Conservation (phyloP, 2,113 vertebrate species). For the Crypturellus undulatus region DNA sequence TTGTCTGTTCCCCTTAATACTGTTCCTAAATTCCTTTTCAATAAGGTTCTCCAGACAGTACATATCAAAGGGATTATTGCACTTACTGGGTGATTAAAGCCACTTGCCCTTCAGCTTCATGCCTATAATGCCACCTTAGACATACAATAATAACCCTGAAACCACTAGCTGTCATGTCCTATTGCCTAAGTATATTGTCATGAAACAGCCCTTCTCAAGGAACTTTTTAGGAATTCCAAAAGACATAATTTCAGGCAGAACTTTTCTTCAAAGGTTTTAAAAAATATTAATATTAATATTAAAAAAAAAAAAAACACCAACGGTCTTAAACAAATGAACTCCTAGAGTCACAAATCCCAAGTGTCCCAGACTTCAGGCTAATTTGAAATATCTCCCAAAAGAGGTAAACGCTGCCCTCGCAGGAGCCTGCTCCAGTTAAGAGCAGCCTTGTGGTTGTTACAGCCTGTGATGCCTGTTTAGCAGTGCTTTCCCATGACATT, state of each 20-base stretch:
- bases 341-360: background rate
- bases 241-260: background rate
- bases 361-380: background rate
- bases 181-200: slow-evolving; percentile 70
- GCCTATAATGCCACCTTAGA: slow-evolving; percentile 65
- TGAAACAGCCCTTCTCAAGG: slow-evolving; percentile 18
- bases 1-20: slow-evolving; percentile 31
- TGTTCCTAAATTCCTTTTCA: slow-evolving; percentile 44
- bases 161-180: slow-evolving; percentile 61
- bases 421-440: background rate
- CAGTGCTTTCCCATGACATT: background rate
- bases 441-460: background rate
- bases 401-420: slow-evolving; percentile 24
- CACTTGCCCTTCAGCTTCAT: slow-evolving; percentile 32
- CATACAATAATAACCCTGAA: slow-evolving; percentile 59
- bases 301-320: background rate
- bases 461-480: background rate
- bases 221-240: slow-evolving; percentile 39
- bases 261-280: background rate
- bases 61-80: slow-evolving; percentile 67
- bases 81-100: slow-evolving; percentile 66
- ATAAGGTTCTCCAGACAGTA: slow-evolving; percentile 48
- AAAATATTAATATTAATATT: background rate
- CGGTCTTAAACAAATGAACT: slow-evolving; percentile 50
- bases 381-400: background rate